Base-by-base conservation (phyloP, 1,140 invertebrate species). In the Triops longicaudatus region DNA sequence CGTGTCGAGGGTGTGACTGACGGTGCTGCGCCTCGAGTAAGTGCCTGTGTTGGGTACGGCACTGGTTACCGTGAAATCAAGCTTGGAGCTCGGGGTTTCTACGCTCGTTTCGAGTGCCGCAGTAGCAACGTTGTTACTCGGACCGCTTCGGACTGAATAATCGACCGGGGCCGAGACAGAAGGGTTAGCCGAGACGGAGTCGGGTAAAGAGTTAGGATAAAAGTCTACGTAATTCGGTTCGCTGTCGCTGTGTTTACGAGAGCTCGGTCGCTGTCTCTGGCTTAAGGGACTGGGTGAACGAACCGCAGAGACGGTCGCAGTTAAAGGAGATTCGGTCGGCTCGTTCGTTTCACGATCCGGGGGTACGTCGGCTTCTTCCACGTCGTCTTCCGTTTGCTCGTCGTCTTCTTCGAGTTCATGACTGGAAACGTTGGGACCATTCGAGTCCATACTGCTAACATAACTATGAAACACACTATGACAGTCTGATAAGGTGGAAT, bases 1-100 rank as follows among this genome's bases (percentile, higher is more conserved):
- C 1, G 93, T 94, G 82, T 94, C 92, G 81, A 94, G 88, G 0
- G 91, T 93, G 72, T 90, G 89, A 80, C 92, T 92, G 27, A 94
- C 91, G 0, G 91, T 93, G 79, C 93, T 91, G 42, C 89, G 86
- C 50, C 89, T 90, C 6, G 92, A 93, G 76, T 83, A 83, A 22
- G 79, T 79, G 43, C 82, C 83, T 31, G 81, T 80, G 44, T 80
- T 76, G 50, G 78, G 78, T 31, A 78, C 75, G 26, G 78, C 78
- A 72, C 78, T 78, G 26, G 74, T 75, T 12, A 79, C 78, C 42
- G 77, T 79, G 14, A 78, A 73, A 31, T 79, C 78, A 17, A 76
- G 26, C 28, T 77, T 77, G 27, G 76, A 73, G 11, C 72, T 73
- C 17, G 43, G 27, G 10, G 17, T 72, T 28, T 37, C 76, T 1